A percentile compares a stretch with the other conserved stretches of the same genome.
phyloP scores from a whole-genome alignment of 2,888 invertebrate species.

The Ichneumoninae sp. region DNA sequence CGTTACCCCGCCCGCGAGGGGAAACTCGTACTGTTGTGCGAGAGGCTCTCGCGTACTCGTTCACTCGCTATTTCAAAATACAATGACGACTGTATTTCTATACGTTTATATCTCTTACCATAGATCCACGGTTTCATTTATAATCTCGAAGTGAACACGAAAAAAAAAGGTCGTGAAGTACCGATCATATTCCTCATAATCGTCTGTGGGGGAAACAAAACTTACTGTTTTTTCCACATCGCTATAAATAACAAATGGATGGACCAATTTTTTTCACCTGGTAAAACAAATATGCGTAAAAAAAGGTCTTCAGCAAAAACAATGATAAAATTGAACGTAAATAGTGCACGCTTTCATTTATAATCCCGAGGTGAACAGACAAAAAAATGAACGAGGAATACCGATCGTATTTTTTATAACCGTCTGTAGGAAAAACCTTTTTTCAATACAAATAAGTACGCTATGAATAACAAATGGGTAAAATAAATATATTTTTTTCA shows the following conservation, averaged over 20 bases:
- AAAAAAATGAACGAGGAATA: not conserved
- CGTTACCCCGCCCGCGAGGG: conserved; percentile 51
- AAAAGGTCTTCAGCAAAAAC: not conserved
- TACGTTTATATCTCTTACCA: not conserved
- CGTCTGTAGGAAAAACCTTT: not conserved
- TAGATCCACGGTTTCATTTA: not conserved
- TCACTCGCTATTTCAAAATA: conserved; percentile 43
- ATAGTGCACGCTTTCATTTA: not conserved
- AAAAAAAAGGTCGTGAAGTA: not conserved
- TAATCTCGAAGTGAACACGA: not conserved
- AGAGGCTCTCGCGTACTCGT: conserved; percentile 39
- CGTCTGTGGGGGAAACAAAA: not conserved
- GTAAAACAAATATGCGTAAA: not conserved
- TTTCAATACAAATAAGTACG: not conserved
- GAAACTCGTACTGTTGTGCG: conserved; percentile 49
- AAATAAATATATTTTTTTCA: not conserved
- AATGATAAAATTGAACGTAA: not conserved
- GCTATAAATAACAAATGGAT: not conserved
- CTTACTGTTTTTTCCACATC: not conserved
- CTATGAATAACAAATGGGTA: not conserved
- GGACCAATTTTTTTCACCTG: not conserved
- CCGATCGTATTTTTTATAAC: not conserved
- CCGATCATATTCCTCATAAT: not conserved
- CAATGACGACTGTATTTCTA: conserved; percentile 35
- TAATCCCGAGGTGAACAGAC: not conserved